These are phyloP conservation scores for Rhadina sibilatrix DNA, from an alignment of 2,113 vertebrate genomes.

Conservation along the genomic window DNA sequence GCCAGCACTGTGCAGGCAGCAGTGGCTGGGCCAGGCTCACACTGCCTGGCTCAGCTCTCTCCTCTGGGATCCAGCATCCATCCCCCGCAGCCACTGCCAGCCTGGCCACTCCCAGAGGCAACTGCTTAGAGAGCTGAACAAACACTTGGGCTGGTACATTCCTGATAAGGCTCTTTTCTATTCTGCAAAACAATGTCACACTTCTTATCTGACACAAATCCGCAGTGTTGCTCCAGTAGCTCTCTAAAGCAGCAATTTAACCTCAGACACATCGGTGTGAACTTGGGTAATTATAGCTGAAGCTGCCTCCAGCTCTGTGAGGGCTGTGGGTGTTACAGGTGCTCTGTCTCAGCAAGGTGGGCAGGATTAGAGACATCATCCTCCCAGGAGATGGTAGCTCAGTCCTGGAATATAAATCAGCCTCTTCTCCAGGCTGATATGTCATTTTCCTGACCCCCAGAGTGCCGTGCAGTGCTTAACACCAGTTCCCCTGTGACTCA, in stretches of 20 bases:
- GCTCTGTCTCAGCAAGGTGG: conserved; percentile 7
- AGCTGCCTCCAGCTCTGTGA: background rate
- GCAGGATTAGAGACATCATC: background rate
- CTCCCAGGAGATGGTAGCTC: background rate
- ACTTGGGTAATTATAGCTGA: background rate
- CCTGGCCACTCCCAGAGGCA: background rate
- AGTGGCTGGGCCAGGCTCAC: background rate
- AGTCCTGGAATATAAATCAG: conserved; percentile 3
- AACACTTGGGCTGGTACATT: background rate
- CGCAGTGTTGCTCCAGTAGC: background rate
- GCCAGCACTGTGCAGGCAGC: background rate
- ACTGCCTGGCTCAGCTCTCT: background rate
- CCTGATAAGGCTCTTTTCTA: background rate
- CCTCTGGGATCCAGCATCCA: fast-evolving
- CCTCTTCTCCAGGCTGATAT: background rate
- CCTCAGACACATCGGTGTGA: background rate
- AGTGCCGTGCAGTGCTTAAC: background rate
- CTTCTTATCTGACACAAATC: conserved; percentile 26
- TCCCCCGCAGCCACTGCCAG: background rate
- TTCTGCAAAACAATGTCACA: conserved; percentile 21
- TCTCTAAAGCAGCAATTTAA: conserved; percentile 21
- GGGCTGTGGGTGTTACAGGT: background rate
- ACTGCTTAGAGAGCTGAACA: background rate
- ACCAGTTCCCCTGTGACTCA: background rate
- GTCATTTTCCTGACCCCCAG: background rate